A percentile compares a stretch with the other conserved stretches of the same genome.
These are phyloP conservation scores for Aphaenogaster floridana DNA, from an alignment of 1,140 invertebrate species.

Conservation along the genomic window DNA sequence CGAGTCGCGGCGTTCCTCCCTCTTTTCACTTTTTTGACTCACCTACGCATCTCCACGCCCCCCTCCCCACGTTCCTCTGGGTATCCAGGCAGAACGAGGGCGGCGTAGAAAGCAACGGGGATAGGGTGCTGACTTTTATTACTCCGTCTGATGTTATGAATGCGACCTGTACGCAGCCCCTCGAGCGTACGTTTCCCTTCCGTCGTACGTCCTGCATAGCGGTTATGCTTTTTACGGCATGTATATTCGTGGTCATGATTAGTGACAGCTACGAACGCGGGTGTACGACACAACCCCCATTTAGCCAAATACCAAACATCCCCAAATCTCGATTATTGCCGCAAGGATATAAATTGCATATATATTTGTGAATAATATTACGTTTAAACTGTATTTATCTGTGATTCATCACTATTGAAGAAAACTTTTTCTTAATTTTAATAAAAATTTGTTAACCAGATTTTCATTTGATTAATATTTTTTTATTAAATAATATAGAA, in stretches of 20 bases:
- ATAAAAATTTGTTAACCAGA: neutral
- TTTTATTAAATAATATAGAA: neutral
- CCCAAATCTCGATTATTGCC: conserved; percentile 42
- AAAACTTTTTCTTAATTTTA: neutral
- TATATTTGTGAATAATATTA: neutral
- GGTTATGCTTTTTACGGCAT: conserved; percentile 77
- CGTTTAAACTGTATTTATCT: neutral
- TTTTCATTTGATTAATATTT: neutral
- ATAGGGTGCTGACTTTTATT: conserved; percentile 78
- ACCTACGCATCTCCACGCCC: conserved; percentile 67
- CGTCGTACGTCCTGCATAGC: conserved; percentile 41
- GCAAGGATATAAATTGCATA: neutral
- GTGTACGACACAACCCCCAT: conserved; percentile 20
- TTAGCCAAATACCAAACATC: conserved; percentile 51
- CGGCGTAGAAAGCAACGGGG: conserved; percentile 56
- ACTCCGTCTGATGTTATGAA: conserved; percentile 79
- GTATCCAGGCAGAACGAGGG: conserved; percentile 63
- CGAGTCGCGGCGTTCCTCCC: conserved; percentile 41
- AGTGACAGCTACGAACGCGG: conserved; percentile 63
- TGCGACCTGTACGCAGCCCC: conserved; percentile 74
- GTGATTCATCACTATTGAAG: no score
- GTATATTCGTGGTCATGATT: conserved; percentile 76
- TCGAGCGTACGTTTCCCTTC: conserved; percentile 62
- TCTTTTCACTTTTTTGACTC: conserved; percentile 72
- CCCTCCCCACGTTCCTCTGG: conserved; percentile 57